A percentile compares a stretch with the other conserved stretches of the same genome.
Conservation (phyloP, 2,888 invertebrate genomes). For the Rosalia funebris region DNA sequence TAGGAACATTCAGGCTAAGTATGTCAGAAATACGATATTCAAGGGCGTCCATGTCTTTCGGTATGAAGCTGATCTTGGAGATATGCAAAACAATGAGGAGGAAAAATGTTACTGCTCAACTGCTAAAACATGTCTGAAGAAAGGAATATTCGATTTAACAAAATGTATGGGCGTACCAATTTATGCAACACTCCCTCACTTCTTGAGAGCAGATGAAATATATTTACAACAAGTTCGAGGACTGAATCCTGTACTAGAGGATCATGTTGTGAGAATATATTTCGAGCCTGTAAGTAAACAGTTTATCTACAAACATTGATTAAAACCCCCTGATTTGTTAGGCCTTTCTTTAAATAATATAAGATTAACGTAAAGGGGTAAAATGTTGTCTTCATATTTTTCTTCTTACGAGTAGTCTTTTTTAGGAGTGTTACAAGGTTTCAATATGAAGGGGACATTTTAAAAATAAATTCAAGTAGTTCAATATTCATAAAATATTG, state of each 20-base stretch:
- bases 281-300: constrained; percentile 82
- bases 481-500: too few relatives aligned
- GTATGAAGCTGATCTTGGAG: constrained; percentile 77
- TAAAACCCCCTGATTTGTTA: too few relatives aligned
- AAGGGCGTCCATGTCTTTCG: constrained; percentile 74
- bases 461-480: too few relatives aligned
- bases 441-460: too few relatives aligned
- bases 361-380: too few relatives aligned
- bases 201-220: constrained; percentile 69
- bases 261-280: constrained; percentile 79
- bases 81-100: constrained; percentile 67
- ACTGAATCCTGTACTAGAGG: constrained; percentile 71
- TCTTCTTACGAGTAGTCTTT: too few relatives aligned
- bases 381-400: too few relatives aligned
- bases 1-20: constrained; percentile 73
- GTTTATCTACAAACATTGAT: too few relatives aligned
- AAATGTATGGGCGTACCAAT: constrained; percentile 79
- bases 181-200: constrained; percentile 82
- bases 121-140: constrained; percentile 73
- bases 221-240: constrained; percentile 68
- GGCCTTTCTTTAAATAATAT: too few relatives aligned
- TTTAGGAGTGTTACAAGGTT: too few relatives aligned
- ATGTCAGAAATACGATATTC: constrained; percentile 69
- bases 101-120: constrained; percentile 68
- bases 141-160: constrained; percentile 76